Conservation (phyloP, 2,113 vertebrate species). For the Anarhynchus alexandrinus region DNA sequence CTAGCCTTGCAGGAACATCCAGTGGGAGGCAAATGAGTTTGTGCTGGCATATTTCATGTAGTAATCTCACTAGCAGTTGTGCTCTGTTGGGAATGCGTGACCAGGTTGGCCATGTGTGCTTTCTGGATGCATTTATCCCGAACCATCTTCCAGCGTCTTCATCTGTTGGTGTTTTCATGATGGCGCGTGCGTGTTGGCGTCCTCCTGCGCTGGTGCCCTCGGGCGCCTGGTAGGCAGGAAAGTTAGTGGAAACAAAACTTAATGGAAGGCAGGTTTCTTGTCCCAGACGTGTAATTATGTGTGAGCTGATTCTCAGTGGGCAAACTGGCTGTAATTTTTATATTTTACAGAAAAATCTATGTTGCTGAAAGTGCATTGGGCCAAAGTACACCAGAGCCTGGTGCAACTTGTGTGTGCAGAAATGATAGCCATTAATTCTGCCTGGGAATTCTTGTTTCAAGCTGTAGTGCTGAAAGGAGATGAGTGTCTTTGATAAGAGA, state of each 20-base stretch:
- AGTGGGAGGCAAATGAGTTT: not conserved
- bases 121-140: not conserved
- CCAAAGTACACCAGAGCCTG: not conserved
- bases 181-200: rapidly evolving
- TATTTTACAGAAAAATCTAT: not conserved
- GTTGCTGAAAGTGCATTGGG: not conserved
- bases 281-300: rapidly evolving
- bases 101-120: rapidly evolving
- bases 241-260: not conserved
- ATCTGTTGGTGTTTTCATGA: not conserved
- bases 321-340: not conserved
- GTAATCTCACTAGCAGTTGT: not conserved
- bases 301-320: not conserved
- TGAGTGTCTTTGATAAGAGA: not conserved
- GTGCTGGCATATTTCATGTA: not conserved
- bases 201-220: not conserved
- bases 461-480: rapidly evolving
- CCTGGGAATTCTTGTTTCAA: not conserved
- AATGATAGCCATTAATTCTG: not conserved
- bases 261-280: not conserved
- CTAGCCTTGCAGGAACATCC: not conserved
- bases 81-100: not conserved
- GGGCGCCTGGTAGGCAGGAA: not conserved
- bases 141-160: not conserved
- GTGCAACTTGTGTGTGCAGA: not conserved